Evolutionary conservation across 2,113 vertebrate species (phyloP), one percentile per base, ranked within the genome.

Genomic region (Hyperoodon ampullatus): DNA sequence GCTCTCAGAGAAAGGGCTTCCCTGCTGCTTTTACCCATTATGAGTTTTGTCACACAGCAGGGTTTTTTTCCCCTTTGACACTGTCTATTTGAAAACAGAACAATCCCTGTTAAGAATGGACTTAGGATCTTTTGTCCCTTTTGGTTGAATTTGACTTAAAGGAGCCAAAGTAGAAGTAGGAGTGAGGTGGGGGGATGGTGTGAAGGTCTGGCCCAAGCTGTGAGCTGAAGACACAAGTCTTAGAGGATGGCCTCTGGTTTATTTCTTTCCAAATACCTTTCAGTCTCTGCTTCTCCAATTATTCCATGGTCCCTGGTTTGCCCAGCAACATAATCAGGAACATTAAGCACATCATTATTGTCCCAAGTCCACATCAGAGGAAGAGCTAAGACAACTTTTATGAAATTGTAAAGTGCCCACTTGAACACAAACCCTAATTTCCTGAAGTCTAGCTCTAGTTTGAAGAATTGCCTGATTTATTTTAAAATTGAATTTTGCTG

Each of bases 401-500:
- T 90, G 71, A 88, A 97, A 97, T 93, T 94, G 94, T 97, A 92
- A 97, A 88, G 93, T 95, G 85, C 53, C 92, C 70, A 90, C 96
- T 98, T 91, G 96, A 97, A 95, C 90, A 96, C 87, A 92, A 94
- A 90, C 55, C 70, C 88, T 92, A 88, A 96, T 97, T 98, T 97
- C 90, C 97, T 77, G 77, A 96, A 94, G 93, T 90, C 66, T 88
- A 86, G 82, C 66, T 97, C 89, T 90, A 60, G 83, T 95, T 97
- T 92, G 91, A 96, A 96, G 94, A 93, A 97, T 86, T 83, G 93
- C 78, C 66, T 96, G 95, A 60, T 84, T 96, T 85, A 70, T 92
- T 88, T 90, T 86, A 80, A 88, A 97, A 97, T 97, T 95, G 93
- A 97, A 96, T 97, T 97, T 96, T 96, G 55, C 95, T 88, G 75